Evolutionary conservation across 2,797 vertebrate genomes (phyloP).

Genomic region (Podargus strigoides): DNA sequence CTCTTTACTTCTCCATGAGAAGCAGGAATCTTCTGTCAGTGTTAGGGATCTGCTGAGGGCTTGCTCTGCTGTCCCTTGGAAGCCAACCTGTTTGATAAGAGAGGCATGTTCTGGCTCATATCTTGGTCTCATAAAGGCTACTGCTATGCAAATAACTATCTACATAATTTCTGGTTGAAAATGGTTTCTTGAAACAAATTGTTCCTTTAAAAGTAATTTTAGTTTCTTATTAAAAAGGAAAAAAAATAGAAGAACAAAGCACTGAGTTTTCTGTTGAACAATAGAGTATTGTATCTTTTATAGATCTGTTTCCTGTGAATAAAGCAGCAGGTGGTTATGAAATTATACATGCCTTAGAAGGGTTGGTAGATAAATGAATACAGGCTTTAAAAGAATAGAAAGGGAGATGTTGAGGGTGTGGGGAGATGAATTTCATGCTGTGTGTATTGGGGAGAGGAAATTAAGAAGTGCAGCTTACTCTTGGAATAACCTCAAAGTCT

Average conservation of each 20-base stretch:
- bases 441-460: not conserved
- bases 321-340: conserved; percentile 51
- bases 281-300: conserved; percentile 36
- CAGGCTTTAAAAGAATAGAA: not conserved
- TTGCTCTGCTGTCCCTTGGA: not conserved
- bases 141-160: not conserved
- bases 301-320: conserved; percentile 28
- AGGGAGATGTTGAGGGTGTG: not conserved
- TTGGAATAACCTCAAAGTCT: not conserved
- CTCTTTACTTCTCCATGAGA: not conserved
- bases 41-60: not conserved
- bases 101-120: not conserved
- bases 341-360: conserved; percentile 20
- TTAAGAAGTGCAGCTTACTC: not conserved
- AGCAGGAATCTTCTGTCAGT: not conserved
- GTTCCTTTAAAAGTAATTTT: conserved; percentile 41
- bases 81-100: not conserved
- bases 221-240: conserved; percentile 30
- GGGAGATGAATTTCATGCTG: not conserved
- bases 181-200: conserved; percentile 34
- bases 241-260: not conserved
- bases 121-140: not conserved
- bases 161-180: conserved; percentile 1
- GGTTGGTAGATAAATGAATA: not conserved
- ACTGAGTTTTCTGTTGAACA: not conserved